Conservation (phyloP, 1,140 invertebrate species). For the Prorops nasuta region DNA sequence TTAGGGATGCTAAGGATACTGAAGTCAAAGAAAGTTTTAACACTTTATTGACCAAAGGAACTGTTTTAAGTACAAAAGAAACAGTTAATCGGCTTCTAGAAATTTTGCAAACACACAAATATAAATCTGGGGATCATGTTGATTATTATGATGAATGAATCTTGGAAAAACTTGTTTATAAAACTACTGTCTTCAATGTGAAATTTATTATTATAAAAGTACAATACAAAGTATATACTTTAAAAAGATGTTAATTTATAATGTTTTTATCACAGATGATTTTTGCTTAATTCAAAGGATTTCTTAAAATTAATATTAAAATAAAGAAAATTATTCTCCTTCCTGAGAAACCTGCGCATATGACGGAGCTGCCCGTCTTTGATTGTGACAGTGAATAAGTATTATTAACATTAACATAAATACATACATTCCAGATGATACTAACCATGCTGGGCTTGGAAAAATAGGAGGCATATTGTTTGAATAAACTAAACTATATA, state of each 20-base stretch:
- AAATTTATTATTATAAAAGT: no score
- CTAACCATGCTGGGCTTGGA: conserved; percentile 45
- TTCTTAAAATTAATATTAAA: no score
- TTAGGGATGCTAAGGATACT: conserved; percentile 60
- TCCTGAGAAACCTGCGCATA: no score
- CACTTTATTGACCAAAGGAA: conserved; percentile 58
- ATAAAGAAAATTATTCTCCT: no score
- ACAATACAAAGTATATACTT: no score
- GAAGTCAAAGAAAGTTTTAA: conserved; percentile 65
- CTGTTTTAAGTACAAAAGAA: conserved; percentile 71
- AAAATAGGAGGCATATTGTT: conserved; percentile 39
- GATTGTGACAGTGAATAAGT: no score
- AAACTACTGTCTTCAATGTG: no score
- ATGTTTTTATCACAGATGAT: no score
- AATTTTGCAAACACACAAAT: conserved; percentile 71
- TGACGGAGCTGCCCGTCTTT: no score
- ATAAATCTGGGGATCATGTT: conserved; percentile 78
- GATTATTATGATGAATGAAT: conserved; percentile 81
- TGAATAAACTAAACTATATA: conserved; percentile 64
- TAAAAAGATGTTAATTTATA: neutral
- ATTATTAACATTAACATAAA: conserved; percentile 31
- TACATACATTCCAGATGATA: conserved; percentile 31
- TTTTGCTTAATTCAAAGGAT: no score
- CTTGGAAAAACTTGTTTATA: no score
- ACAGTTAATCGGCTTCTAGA: conserved; percentile 74